Conservation (phyloP, 1,140 invertebrate species). For the Trichonephila clavipes region DNA sequence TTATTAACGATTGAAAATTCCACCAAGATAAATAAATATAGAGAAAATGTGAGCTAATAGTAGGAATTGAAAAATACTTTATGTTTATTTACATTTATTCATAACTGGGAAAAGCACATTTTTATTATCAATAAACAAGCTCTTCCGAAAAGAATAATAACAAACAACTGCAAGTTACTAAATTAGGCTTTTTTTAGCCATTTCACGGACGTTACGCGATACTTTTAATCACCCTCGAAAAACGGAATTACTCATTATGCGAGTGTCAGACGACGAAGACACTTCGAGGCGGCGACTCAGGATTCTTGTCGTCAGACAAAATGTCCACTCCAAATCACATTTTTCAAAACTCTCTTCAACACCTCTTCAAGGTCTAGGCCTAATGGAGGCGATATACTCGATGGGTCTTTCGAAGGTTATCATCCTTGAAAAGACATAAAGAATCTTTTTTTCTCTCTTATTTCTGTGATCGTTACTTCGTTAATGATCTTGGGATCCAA, state of each 20-base stretch:
- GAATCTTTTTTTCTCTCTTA: neutral
- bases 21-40: too few species aligned
- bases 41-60: too few species aligned
- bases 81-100: neutral
- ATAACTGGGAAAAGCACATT: neutral
- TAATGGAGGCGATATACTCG: neutral
- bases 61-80: neutral
- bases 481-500: slow-evolving; percentile 4
- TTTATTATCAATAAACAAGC: neutral
- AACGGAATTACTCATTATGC: neutral
- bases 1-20: too few species aligned
- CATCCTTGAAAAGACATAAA: neutral
- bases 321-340: neutral
- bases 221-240: neutral
- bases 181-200: neutral
- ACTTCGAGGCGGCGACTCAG: neutral
- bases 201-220: neutral
- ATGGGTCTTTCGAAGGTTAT: neutral
- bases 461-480: neutral
- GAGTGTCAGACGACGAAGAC: neutral
- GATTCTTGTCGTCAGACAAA: neutral
- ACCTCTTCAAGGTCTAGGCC: neutral
- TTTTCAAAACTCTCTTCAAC: neutral
- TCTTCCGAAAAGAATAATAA: neutral
- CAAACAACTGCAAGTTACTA: neutral